Evolutionary conservation across 2,888 invertebrate genomes (phyloP).

Genomic region (Ichneumoninae sp.): DNA sequence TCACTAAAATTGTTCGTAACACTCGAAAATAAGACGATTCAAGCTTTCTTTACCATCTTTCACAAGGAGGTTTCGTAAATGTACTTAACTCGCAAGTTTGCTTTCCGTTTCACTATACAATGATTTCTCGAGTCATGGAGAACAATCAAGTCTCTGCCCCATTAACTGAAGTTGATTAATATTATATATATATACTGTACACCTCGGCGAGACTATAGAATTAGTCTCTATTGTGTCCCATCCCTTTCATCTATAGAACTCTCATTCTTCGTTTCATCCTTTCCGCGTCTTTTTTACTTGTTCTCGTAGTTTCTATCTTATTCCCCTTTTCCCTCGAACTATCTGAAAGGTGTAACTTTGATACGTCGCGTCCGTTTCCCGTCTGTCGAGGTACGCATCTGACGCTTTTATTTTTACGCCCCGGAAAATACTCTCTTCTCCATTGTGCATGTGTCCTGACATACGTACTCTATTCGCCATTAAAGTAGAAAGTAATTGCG

Average conservation of each 20-base stretch:
- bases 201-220: conserved; percentile 2
- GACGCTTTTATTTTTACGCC: conserved; percentile 34
- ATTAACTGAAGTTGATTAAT: not conserved
- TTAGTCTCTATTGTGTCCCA: conserved; percentile 24
- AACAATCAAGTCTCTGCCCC: not conserved
- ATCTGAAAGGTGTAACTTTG: conserved; percentile 46
- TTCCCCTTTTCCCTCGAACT: conserved; percentile 28
- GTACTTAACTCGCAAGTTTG: not conserved
- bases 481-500: conserved; percentile 57
- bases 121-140: not conserved
- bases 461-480: conserved; percentile 9
- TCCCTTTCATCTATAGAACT: conserved; percentile 30
- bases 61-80: not conserved
- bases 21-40: no score
- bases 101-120: not conserved
- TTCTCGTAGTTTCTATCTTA: conserved; percentile 5
- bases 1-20: no score
- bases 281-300: conserved; percentile 32
- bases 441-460: conserved; percentile 1
- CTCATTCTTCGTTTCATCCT: conserved; percentile 23
- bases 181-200: not conserved
- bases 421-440: not conserved
- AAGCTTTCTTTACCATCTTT: no score
- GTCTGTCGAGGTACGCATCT: conserved; percentile 16
- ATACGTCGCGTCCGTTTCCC: conserved; percentile 36